phyloP scores from a whole-genome alignment of 2,113 vertebrate genomes.

The Psilopogon haemacephalus region DNA sequence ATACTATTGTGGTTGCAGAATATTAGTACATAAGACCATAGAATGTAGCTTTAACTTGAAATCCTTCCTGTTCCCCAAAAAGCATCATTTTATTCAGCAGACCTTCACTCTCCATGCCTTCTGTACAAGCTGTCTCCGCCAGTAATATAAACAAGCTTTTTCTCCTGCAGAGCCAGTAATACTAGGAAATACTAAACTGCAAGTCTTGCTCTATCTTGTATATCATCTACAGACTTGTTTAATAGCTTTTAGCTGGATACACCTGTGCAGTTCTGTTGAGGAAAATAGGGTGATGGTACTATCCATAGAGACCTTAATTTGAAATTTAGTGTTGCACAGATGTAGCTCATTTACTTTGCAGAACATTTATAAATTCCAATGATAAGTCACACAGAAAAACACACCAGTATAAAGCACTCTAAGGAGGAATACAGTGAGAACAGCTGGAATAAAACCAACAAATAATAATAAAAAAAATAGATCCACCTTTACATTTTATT shows the following conservation, averaged over 20 bases:
- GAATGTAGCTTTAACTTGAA: neutral
- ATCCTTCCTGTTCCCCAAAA: neutral
- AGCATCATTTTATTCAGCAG: neutral
- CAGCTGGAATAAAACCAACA: neutral
- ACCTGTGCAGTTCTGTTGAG: neutral
- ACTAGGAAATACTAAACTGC: conserved; percentile 1
- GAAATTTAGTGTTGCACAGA: neutral
- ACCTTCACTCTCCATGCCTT: neutral
- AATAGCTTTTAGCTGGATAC: conserved; percentile 23
- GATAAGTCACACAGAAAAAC: neutral
- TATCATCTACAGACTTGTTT: neutral
- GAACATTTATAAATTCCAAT: neutral
- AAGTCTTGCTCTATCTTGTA: conserved; percentile 26
- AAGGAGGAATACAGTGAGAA: neutral
- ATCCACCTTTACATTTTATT: accelerated
- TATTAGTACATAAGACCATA: neutral
- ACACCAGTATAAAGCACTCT: neutral
- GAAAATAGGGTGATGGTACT: neutral
- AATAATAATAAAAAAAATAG: neutral
- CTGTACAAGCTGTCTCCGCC: neutral
- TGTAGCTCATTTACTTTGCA: neutral
- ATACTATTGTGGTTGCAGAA: neutral
- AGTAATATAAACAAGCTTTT: conserved; percentile 33
- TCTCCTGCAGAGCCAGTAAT: neutral
- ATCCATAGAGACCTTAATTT: neutral